phyloP scores from a whole-genome alignment of 2,888 invertebrate genomes.

The Cheilosia urbana region DNA sequence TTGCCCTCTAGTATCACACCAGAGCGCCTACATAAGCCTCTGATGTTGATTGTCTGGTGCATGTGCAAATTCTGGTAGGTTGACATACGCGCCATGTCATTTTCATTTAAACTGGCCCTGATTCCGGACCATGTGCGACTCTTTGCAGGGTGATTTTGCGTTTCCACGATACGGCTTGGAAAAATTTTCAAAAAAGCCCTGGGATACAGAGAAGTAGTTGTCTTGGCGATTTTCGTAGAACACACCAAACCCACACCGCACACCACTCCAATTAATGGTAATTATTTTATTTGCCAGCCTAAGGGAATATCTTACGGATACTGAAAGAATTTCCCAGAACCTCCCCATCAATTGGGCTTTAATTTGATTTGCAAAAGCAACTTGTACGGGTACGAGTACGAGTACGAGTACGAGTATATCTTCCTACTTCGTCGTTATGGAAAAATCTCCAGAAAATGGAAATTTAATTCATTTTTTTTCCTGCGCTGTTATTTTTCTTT shows the following conservation, averaged over 20 bases:
- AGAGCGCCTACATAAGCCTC: slow-evolving; percentile 30
- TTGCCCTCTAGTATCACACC: slow-evolving; percentile 15
- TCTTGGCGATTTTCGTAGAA: neutral
- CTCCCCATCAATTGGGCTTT: neutral
- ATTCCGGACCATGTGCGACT: neutral
- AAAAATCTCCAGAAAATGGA: slow-evolving; percentile 11
- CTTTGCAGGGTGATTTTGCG: neutral
- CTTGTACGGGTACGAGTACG: neutral
- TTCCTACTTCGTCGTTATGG: no score
- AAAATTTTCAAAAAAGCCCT: neutral
- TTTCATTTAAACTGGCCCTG: slow-evolving; percentile 18
- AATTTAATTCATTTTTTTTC: no score
- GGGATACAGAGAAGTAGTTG: neutral
- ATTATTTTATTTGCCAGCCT: neutral
- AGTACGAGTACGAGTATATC: no score
- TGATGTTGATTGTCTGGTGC: slow-evolving; percentile 66
- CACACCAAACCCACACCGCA: no score
- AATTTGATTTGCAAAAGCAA: neutral
- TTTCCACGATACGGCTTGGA: neutral
- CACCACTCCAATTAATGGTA: neutral
- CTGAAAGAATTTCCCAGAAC: neutral
- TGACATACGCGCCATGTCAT: slow-evolving; percentile 57
- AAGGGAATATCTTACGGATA: neutral
- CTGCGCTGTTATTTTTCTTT: neutral
- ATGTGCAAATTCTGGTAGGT: slow-evolving; percentile 54